Percentiles rank a stretch among this genome's conserved stretches.
Evolutionary conservation across 2,888 invertebrate genomes (phyloP).

Genomic region (Nebria brevicollis): DNA sequence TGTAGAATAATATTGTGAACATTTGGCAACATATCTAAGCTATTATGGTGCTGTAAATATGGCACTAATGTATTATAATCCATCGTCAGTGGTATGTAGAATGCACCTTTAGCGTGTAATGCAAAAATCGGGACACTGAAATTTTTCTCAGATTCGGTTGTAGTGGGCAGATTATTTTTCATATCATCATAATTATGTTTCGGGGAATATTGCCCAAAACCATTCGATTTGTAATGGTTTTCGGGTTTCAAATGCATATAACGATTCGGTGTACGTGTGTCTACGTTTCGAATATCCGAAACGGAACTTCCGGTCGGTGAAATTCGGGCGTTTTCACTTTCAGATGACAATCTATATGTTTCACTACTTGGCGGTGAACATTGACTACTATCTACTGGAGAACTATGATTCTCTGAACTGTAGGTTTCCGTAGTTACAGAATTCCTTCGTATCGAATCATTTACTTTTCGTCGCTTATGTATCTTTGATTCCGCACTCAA

Average conservation of each 20-base stretch:
- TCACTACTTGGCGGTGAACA: conserved; percentile 61
- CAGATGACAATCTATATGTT: conserved; percentile 57
- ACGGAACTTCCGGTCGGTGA: conserved; percentile 57
- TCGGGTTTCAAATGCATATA: conserved; percentile 45
- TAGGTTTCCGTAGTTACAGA: conserved; percentile 52
- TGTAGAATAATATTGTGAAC: conserved; percentile 75
- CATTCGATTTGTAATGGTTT: conserved; percentile 38
- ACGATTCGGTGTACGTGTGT: conserved; percentile 34
- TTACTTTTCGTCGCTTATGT: conserved; percentile 52
- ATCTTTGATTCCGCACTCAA: conserved; percentile 59
- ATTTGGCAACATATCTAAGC: conserved; percentile 67
- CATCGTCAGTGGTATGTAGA: conserved; percentile 87
- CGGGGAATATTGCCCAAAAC: conserved; percentile 50
- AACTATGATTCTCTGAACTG: conserved; percentile 48
- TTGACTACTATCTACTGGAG: conserved; percentile 53
- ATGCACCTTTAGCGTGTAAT: conserved; percentile 86
- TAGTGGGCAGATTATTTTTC: conserved; percentile 40
- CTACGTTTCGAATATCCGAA: conserved; percentile 50
- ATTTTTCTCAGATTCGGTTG: conserved; percentile 51
- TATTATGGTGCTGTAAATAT: conserved; percentile 71
- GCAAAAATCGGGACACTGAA: conserved; percentile 88
- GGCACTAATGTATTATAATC: conserved; percentile 79
- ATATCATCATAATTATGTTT: conserved; percentile 49
- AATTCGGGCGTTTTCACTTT: conserved; percentile 55
- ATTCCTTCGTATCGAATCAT: conserved; percentile 53